Evolutionary conservation across 2,888 invertebrate species (phyloP).

Genomic region (Dryomyza anilis): DNA sequence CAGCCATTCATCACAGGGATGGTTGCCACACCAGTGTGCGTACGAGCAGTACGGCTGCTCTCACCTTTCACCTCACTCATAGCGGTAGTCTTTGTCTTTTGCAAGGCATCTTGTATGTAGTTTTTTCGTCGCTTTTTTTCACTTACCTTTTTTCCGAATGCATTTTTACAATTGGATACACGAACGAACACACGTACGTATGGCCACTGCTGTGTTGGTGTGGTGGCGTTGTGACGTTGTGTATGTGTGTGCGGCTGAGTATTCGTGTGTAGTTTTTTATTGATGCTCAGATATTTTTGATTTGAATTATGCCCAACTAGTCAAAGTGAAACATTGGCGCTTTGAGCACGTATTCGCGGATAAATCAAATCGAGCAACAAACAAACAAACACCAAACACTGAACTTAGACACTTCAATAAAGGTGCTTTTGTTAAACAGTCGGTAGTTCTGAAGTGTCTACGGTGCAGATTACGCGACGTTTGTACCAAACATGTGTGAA

Average conservation of each 20-base stretch:
- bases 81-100: constrained; percentile 2
- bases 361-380: constrained; percentile 40
- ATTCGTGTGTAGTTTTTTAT: constrained; percentile 50
- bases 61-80: too few species aligned
- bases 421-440: neutral
- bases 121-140: neutral
- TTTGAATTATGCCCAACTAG: constrained; percentile 62
- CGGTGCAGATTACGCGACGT: too few species aligned
- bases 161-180: constrained; percentile 27
- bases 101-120: neutral
- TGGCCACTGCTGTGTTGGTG: constrained; percentile 16
- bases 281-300: constrained; percentile 61
- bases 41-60: constrained; percentile 7
- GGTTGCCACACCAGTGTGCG: neutral
- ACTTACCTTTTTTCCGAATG: neutral
- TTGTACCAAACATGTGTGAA: too few species aligned
- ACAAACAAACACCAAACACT: constrained; percentile 7
- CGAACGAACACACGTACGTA: constrained; percentile 1
- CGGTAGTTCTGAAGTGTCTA: too few species aligned
- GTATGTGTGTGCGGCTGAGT: constrained; percentile 33
- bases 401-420: constrained; percentile 18
- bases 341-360: constrained; percentile 62
- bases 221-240: constrained; percentile 20
- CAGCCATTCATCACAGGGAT: neutral
- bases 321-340: constrained; percentile 63